Percentiles rank a stretch among this genome's conserved stretches.
These are phyloP conservation scores for Rhynchomys soricoides DNA, from an alignment of 2,113 vertebrate genomes.

Conservation along the genomic window DNA sequence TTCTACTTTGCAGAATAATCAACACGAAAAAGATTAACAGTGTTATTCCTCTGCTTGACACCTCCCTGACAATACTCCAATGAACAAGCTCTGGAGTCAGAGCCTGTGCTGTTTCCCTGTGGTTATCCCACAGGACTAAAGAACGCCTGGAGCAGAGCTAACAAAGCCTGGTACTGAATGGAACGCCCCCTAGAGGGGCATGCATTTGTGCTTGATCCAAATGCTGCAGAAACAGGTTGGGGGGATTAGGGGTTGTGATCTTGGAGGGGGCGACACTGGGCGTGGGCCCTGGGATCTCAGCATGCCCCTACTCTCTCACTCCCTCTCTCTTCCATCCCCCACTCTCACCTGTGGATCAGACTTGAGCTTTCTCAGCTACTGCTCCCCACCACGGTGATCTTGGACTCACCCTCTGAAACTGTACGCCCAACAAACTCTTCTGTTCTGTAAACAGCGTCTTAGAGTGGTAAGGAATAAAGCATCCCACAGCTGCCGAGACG, in stretches of 20 bases:
- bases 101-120: background rate
- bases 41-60: background rate
- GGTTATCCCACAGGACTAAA: background rate
- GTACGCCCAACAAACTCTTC: background rate
- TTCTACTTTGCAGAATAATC: background rate
- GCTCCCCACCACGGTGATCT: background rate
- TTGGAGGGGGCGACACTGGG: background rate
- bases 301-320: background rate
- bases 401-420: background rate
- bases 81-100: background rate
- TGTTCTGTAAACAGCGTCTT: background rate
- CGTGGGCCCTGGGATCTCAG: background rate
- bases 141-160: background rate
- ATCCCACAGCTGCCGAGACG: background rate
- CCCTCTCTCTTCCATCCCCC: background rate
- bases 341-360: background rate
- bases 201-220: background rate
- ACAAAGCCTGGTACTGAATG: background rate
- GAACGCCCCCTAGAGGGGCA: background rate
- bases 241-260: background rate
- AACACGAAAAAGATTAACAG: slow-evolving; percentile 7
- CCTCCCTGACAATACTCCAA: slow-evolving; percentile 25
- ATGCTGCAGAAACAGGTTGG: background rate
- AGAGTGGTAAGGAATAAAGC: background rate
- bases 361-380: background rate